Evolutionary conservation across 2,797 vertebrate species (phyloP).

Genomic region (Astyanax mexicanus): DNA sequence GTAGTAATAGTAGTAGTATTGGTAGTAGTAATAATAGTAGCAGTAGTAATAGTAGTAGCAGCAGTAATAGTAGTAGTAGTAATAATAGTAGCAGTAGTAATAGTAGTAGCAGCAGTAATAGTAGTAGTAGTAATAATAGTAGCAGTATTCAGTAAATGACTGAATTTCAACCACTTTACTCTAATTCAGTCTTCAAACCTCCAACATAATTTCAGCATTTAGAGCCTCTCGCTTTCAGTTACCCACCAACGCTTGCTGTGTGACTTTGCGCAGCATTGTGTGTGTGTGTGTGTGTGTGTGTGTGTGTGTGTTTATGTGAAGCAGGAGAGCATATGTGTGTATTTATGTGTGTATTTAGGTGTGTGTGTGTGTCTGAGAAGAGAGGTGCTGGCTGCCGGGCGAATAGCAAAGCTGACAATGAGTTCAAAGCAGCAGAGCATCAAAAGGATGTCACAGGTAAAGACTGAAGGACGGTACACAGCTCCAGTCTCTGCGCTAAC

Average conservation of each 20-base stretch:
- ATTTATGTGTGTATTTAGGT: background rate
- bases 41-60: no score
- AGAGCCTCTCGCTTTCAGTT: background rate
- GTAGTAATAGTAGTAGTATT: no score
- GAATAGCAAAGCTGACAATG: slow-evolving; percentile 63
- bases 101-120: background rate
- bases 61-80: no score
- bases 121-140: background rate
- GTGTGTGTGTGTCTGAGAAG: slow-evolving; percentile 28
- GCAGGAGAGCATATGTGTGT: background rate
- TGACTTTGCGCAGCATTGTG: background rate
- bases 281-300: slow-evolving; percentile 13
- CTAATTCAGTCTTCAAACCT: background rate
- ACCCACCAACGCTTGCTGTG: background rate
- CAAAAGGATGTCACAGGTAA: slow-evolving; percentile 70
- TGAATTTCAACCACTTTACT: background rate
- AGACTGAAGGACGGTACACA: slow-evolving; percentile 75
- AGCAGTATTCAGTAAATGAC: no score
- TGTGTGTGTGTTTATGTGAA: slow-evolving; percentile 19
- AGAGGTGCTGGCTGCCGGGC: slow-evolving; percentile 51
- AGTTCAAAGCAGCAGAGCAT: slow-evolving; percentile 74
- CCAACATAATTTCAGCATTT: background rate
- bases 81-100: no score
- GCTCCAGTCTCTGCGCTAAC: slow-evolving; percentile 65
- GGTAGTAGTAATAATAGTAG: no score